Evolutionary conservation across 2,113 vertebrate species (phyloP), one percentile per base, ranked within the genome.

Genomic region (Larimichthys polyactis): DNA sequence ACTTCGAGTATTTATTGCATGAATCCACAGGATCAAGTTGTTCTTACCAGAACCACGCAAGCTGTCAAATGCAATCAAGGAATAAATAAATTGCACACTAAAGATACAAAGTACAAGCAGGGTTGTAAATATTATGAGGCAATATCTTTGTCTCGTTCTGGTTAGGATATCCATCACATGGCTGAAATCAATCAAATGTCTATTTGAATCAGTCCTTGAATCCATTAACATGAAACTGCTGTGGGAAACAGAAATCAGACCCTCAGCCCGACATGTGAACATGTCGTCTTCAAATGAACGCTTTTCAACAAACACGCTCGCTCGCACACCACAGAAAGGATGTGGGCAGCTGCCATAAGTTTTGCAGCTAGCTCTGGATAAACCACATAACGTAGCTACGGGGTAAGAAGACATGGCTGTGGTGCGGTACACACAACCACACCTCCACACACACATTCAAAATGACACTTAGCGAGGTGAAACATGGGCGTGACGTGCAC

Each of bases 261-360:
- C 67, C 65, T 48, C 74, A 36, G 58, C 60, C n/a, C 12, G 44
- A 40, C n/a, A 66, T 64, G 57, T 71, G 27, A 75, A 55, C 22
- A 44, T 10, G 58, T 81, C 60, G 15, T 6, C 71, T 75, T 55
- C 57, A 51, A 57, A 9, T 64, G 19, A 67, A 64, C 11, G 5
- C 55, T 62, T 43, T 54, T 52, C 16, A 78, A n/a, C 46, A 70
- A 49, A 64, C 59, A 60, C 52, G 20, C 75, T 32, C 54, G n/a
- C 52, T 67, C n/a, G 49, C 76, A 57, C 49, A 65, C 69, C 32
- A 32, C 51, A 49, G 24, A 84, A 36, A 82, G 79, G 75, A 83
- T 83, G 84, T 87, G 84, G 79, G 4, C 49, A 36, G 20, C 63
- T 62, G 27, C 49, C 52, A 36, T 46, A 63, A 58, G 29, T 60